These are phyloP conservation scores for Bradynema listronoti DNA, from an alignment of 1,140 invertebrate species.

Conservation along the genomic window DNA sequence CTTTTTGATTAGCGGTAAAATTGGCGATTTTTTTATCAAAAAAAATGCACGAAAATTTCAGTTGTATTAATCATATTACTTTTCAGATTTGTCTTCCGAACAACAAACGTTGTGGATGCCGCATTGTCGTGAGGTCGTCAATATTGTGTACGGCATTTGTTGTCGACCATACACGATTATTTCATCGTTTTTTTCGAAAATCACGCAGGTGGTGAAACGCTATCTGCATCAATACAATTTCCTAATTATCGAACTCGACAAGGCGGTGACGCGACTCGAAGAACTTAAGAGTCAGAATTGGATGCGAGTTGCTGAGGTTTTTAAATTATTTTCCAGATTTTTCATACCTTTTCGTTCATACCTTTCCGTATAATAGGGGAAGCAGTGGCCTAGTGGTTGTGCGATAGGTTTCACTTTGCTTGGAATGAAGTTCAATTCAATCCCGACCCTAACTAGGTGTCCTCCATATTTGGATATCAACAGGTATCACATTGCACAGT, in stretches of 20 bases:
- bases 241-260: not conserved
- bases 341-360: too few relatives aligned
- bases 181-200: not conserved
- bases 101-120: conserved; percentile 5
- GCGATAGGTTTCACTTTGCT: too few relatives aligned
- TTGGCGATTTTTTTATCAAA: too few relatives aligned
- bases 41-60: not conserved
- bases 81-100: conserved; percentile 1
- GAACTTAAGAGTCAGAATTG: not conserved
- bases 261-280: not conserved
- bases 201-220: not conserved
- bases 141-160: conserved; percentile 18
- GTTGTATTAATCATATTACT: not conserved
- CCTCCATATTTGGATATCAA: too few relatives aligned
- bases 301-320: not conserved
- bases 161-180: conserved; percentile 15
- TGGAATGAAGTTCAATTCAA: too few relatives aligned
- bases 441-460: too few relatives aligned
- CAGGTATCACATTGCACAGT: too few relatives aligned
- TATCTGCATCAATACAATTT: conserved; percentile 3
- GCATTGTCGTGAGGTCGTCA: conserved; percentile 23
- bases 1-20: conserved; percentile 10
- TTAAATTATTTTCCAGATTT: too few relatives aligned
- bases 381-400: too few relatives aligned
- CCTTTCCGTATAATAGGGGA: too few relatives aligned